phyloP scores from a whole-genome alignment of 1,140 invertebrate species.

The Ostrea denselamellosa region DNA sequence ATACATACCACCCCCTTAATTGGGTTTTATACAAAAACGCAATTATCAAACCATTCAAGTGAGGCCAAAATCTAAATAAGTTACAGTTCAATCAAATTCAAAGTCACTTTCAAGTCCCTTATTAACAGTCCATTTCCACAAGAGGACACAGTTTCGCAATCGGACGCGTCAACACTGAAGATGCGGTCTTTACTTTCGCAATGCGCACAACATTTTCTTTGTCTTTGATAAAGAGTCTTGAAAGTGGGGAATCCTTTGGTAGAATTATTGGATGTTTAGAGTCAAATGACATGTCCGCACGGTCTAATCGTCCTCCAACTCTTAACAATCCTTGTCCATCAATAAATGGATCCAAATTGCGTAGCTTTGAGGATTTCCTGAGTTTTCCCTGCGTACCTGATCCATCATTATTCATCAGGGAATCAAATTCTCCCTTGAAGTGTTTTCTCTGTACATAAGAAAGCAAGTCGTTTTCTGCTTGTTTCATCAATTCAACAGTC shows the following conservation, averaged over 20 bases:
- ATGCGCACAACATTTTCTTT: slow-evolving; percentile 39
- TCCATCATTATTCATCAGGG: no score
- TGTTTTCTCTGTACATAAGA: slow-evolving; percentile 5
- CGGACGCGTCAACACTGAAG: slow-evolving; percentile 38
- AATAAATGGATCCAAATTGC: slow-evolving; percentile 51
- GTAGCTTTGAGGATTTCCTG: slow-evolving; percentile 43
- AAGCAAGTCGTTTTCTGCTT: slow-evolving; percentile 44
- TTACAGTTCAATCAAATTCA: no score
- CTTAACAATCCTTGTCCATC: slow-evolving; percentile 42
- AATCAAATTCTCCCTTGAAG: slow-evolving; percentile 47
- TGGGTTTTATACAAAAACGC: background rate
- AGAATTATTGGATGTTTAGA: slow-evolving; percentile 55
- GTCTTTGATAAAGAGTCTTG: slow-evolving; percentile 43
- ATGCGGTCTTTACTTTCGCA: slow-evolving; percentile 49
- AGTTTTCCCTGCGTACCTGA: background rate
- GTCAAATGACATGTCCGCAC: slow-evolving; percentile 48
- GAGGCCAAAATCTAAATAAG: background rate
- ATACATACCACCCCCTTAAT: background rate
- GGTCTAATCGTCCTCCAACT: slow-evolving; percentile 52
- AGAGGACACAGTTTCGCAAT: slow-evolving; percentile 55
- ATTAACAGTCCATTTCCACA: slow-evolving; percentile 23
- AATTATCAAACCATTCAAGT: background rate
- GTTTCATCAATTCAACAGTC: background rate
- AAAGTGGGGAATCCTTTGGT: slow-evolving; percentile 48
- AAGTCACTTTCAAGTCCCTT: background rate